These are phyloP conservation scores for Chromis chromis DNA, from an alignment of 2,797 vertebrate genomes.

Conservation along the genomic window DNA sequence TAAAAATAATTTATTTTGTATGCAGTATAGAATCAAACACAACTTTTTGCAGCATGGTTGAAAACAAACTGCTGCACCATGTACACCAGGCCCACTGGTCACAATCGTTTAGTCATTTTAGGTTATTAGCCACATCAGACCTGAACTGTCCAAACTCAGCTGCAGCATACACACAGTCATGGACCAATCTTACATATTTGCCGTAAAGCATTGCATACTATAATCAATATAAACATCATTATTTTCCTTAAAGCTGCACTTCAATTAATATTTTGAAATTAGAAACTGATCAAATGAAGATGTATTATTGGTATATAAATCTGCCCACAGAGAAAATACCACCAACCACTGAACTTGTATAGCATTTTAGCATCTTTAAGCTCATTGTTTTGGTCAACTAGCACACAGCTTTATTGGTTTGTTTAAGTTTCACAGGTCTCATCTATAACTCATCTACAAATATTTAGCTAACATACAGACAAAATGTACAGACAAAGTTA, in stretches of 20 bases:
- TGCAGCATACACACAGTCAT: conserved; percentile 2
- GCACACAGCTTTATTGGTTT: neutral
- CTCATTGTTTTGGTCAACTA: neutral
- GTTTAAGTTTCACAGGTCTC: neutral
- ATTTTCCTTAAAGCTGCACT: conserved; percentile 24
- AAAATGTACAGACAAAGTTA: neutral
- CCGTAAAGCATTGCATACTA: conserved; percentile 44
- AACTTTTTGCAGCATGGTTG: conserved; percentile 25
- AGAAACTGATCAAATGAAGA: no score
- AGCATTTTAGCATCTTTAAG: neutral
- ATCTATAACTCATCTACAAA: neutral
- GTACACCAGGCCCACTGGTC: conserved; percentile 18
- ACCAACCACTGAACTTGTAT: neutral
- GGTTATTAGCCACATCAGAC: conserved; percentile 12
- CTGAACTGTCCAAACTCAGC: conserved; percentile 22
- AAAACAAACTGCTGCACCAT: conserved; percentile 19
- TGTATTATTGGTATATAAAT: no score
- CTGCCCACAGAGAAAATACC: no score
- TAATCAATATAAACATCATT: conserved; percentile 32
- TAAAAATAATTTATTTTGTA: conserved; percentile 65
- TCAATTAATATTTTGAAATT: no score
- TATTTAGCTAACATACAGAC: neutral
- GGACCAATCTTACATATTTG: conserved; percentile 15
- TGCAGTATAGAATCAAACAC: conserved; percentile 56
- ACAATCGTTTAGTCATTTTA: conserved; percentile 7